phyloP scores from a whole-genome alignment of 2,113 vertebrate species.

The Anas platyrhynchos region DNA sequence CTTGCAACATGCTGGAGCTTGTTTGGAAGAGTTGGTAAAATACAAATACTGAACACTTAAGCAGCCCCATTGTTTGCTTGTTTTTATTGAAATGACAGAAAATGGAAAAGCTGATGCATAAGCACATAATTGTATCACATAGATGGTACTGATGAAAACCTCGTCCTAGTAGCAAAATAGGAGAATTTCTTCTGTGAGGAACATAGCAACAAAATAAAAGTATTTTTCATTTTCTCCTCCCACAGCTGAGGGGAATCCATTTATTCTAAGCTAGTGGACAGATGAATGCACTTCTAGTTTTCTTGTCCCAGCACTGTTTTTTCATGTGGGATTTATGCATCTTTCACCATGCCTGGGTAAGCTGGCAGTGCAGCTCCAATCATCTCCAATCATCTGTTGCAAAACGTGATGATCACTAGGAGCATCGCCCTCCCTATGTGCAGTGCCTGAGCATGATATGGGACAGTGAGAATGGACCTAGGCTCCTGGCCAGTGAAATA shows the following conservation, averaged over 20 bases:
- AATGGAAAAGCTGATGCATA: neutral
- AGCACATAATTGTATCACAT: neutral
- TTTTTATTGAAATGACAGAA: neutral
- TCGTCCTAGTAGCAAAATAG: neutral
- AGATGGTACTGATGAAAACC: neutral
- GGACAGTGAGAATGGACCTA: neutral
- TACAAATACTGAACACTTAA: neutral
- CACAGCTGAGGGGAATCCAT: neutral
- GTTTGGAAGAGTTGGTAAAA: slow-evolving; percentile 45
- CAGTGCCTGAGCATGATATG: neutral
- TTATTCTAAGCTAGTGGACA: neutral
- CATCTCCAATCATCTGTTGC: neutral
- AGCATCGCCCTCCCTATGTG: neutral
- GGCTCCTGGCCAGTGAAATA: neutral
- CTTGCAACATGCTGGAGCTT: slow-evolving; percentile 18
- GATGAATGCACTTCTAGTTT: neutral
- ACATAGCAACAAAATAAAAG: neutral
- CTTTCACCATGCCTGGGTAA: neutral
- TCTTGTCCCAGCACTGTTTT: neutral
- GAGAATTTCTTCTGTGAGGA: neutral
- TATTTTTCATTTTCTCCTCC: neutral
- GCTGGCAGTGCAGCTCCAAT: neutral
- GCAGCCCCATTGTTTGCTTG: neutral
- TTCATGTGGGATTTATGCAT: neutral
- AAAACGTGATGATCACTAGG: neutral